Percentiles rank a stretch among this genome's conserved stretches.
phyloP scores from a whole-genome alignment of 2,797 vertebrate genomes.

The Coreius guichenoti region DNA sequence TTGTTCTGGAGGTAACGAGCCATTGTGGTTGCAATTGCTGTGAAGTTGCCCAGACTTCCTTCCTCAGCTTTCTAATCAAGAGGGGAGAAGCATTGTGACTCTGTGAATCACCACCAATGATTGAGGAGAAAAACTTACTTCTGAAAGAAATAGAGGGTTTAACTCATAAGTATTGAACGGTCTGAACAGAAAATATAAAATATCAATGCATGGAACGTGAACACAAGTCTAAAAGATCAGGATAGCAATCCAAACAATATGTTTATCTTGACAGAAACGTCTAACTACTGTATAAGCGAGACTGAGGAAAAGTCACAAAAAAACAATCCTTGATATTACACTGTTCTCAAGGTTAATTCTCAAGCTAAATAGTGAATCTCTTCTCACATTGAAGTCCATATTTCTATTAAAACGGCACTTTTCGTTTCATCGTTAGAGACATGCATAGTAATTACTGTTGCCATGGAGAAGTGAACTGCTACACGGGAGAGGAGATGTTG shows the following conservation, averaged over 20 bases:
- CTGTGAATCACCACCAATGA: slow-evolving; percentile 52
- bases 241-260: background rate
- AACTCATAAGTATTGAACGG: background rate
- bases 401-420: slow-evolving; percentile 42
- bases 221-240: background rate
- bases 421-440: slow-evolving; percentile 52
- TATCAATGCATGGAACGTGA: background rate
- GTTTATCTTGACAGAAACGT: background rate
- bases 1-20: slow-evolving; percentile 56
- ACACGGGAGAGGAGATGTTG: slow-evolving; percentile 57
- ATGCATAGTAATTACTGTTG: slow-evolving; percentile 58
- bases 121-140: background rate
- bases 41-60: slow-evolving; percentile 44
- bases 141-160: background rate
- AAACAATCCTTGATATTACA: background rate
- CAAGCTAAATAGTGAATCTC: background rate
- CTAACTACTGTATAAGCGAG: background rate
- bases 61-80: slow-evolving; percentile 27
- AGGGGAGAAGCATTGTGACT: slow-evolving; percentile 52
- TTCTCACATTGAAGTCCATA: background rate
- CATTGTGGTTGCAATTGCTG: slow-evolving; percentile 47
- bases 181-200: slow-evolving; percentile 8
- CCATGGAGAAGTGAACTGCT: slow-evolving; percentile 56
- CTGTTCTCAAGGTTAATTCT: slow-evolving; percentile 8
- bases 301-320: background rate